A percentile compares a stretch with the other conserved stretches of the same genome.
Conservation (phyloP, 2,113 vertebrate genomes). For the Chamaetylas fuelleborni region DNA sequence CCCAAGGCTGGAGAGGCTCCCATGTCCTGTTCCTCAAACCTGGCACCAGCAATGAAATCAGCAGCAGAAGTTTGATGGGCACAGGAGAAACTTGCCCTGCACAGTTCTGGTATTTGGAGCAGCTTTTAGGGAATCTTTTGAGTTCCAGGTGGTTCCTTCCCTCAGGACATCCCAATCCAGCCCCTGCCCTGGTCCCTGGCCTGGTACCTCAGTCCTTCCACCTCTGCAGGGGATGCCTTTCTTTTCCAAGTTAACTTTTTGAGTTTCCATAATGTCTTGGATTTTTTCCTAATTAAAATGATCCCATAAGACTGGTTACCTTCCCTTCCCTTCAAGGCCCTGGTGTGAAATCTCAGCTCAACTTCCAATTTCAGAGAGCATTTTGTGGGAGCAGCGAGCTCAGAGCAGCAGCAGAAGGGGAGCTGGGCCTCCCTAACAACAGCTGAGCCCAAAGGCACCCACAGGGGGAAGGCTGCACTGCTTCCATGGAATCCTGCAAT, state of each 20-base stretch:
- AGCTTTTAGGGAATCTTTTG: background rate
- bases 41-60: background rate
- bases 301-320: background rate
- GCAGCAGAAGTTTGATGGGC: background rate
- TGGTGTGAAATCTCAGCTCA: background rate
- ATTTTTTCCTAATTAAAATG: background rate
- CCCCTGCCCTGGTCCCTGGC: background rate
- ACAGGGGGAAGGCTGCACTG: accelerated
- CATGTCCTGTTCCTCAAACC: accelerated
- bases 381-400: background rate
- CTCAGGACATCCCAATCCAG: background rate
- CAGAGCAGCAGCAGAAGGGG: background rate
- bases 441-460: background rate
- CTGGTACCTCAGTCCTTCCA: background rate
- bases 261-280: background rate
- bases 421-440: background rate
- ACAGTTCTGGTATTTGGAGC: background rate
- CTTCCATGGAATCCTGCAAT: background rate
- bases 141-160: background rate
- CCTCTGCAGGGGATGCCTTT: background rate
- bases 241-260: background rate
- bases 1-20: background rate
- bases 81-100: background rate
- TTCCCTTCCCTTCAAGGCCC: no score
- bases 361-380: accelerated